Conservation (phyloP, 2,797 vertebrate genomes). For the Ptychobarbus kaznakovi region DNA sequence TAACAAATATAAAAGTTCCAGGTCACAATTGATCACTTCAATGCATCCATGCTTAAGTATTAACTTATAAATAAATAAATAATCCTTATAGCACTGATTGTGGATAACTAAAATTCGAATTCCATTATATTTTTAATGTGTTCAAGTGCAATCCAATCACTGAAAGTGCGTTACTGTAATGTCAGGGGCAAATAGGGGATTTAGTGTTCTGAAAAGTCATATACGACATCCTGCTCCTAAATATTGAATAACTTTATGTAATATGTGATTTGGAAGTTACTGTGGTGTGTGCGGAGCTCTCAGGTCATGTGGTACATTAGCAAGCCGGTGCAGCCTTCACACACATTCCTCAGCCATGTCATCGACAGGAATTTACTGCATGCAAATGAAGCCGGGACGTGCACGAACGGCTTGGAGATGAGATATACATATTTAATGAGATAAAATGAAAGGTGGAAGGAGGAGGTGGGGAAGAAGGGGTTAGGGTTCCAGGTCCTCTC, state of each 20-base stretch:
- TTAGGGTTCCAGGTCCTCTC: slow-evolving; percentile 56
- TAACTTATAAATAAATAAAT: neutral
- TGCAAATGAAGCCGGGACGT: slow-evolving; percentile 87
- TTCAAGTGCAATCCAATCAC: neutral
- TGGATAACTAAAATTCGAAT: neutral
- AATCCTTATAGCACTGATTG: neutral
- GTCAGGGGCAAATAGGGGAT: neutral
- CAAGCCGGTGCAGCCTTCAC: slow-evolving; percentile 39
- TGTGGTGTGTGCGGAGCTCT: neutral
- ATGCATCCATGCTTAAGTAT: neutral
- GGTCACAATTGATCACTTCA: neutral
- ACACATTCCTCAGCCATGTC: slow-evolving; percentile 69
- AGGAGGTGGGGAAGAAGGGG: slow-evolving; percentile 49
- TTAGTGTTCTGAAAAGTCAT: neutral
- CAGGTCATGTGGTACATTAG: slow-evolving; percentile 54
- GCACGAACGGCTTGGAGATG: slow-evolving; percentile 87
- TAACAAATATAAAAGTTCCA: neutral
- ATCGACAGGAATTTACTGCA: slow-evolving; percentile 91
- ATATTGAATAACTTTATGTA: slow-evolving; percentile 6
- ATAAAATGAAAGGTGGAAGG: slow-evolving; percentile 88
- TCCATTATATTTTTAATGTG: neutral
- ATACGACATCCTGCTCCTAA: neutral
- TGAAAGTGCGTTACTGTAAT: neutral
- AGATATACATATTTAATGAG: slow-evolving; percentile 99
- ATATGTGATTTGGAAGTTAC: neutral